These are phyloP conservation scores for Numenius phaeopus DNA, from an alignment of 2,797 vertebrate genomes.

Conservation along the genomic window DNA sequence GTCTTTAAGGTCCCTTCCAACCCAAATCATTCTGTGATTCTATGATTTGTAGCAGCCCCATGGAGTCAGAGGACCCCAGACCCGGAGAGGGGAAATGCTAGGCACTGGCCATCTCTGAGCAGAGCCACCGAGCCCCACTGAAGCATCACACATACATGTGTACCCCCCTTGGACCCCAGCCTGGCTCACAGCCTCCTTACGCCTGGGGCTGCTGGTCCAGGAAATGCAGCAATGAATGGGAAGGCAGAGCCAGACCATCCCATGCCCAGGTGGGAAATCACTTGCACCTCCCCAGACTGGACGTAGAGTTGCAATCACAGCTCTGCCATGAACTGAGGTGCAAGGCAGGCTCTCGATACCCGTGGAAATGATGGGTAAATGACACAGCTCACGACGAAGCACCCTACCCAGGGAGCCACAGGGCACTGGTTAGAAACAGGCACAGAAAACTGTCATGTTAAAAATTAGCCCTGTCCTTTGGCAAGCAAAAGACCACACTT, in stretches of 20 bases:
- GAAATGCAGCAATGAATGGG: background rate
- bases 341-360: background rate
- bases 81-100: background rate
- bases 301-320: background rate
- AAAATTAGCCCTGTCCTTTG: background rate
- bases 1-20: no score
- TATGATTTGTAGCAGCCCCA: no score
- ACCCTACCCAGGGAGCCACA: background rate
- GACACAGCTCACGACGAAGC: fast-evolving
- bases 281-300: background rate
- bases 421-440: background rate
- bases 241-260: background rate
- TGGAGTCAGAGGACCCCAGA: background rate
- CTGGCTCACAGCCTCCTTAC: fast-evolving
- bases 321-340: background rate
- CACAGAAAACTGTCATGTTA: background rate
- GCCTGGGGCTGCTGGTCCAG: background rate
- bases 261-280: background rate
- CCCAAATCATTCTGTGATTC: no score
- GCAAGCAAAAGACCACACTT: background rate
- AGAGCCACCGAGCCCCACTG: background rate
- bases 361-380: background rate
- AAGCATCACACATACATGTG: fast-evolving
- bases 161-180: background rate
- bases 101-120: no score